These are phyloP conservation scores for Thamnophis sirtalis DNA, from an alignment of 2,113 vertebrate genomes.

Conservation along the genomic window DNA sequence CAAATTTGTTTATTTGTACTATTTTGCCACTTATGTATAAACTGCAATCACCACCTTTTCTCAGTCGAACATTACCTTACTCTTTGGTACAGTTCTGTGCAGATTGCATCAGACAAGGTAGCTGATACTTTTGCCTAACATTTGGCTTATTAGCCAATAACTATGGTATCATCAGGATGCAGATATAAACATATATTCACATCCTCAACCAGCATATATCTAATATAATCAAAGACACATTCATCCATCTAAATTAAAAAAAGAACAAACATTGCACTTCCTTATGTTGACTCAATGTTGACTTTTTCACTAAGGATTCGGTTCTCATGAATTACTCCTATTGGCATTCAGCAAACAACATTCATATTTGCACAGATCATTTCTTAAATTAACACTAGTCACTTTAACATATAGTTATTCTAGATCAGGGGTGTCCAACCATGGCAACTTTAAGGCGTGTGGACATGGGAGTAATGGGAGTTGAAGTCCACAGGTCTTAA, in stretches of 20 bases:
- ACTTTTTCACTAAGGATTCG: not conserved
- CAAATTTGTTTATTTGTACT: not conserved
- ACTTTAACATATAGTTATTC: not conserved
- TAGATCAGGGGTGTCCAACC: not conserved
- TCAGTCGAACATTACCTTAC: not conserved
- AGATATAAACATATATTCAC: not conserved
- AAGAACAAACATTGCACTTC: not conserved
- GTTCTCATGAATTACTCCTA: not conserved
- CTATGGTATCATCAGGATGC: not conserved
- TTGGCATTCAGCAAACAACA: not conserved
- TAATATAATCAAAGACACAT: not conserved
- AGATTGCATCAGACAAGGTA: not conserved
- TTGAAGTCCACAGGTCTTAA: not conserved
- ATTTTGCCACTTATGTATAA: not conserved
- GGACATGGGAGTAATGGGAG: not conserved
- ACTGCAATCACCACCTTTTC: not conserved
- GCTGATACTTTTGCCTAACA: not conserved
- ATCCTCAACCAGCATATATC: not conserved
- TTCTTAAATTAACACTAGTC: not conserved
- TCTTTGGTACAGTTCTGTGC: not conserved
- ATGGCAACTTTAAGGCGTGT: not conserved
- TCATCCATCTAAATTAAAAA: not conserved
- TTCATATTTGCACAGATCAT: not conserved
- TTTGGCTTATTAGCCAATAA: not conserved
- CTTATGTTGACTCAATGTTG: not conserved